Evolutionary conservation across 1,140 invertebrate genomes (phyloP), one percentile per base, ranked within the genome.

Genomic region (Cherax destructor): DNA sequence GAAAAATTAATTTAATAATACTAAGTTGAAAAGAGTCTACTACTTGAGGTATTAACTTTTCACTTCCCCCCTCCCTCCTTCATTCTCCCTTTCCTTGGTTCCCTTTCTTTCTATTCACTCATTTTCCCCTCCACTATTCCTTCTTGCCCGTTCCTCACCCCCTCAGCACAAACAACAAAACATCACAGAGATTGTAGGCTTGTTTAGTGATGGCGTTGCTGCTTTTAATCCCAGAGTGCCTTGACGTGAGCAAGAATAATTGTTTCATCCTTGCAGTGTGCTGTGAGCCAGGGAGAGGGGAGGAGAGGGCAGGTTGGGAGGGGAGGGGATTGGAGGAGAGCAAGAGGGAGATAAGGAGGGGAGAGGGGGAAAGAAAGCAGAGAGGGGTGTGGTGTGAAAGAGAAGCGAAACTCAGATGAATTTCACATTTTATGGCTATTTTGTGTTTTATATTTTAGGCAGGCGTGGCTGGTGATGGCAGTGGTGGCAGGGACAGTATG

Each of bases 201-300:
- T 11, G 13, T 65, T 21, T 65, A 74, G 24, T 24, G 69, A 30
- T 74, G 21, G 69, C 24, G 69, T 24, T 21, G n/a, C 7, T 74
- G 69, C n/a, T 74, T 74, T 74, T 74, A 74, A 74, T 74, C 69
- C 69, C 69, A 0, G 69, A 74, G 69, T 7, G 69, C 9, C 69
- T 74, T n/a, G 69, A 74, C 69, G 69, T 74, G 69, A 74, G 69
- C 69, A 30, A 30, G 69, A 74, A 74, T 74, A 74, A 74, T 74
- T 74, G 69, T 5, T 13, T 4, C 52, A 1, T 56, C 52, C 52
- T 13, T 56, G 13, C 21, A n/a, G 65, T 69, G 65, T 13, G 30
- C 30, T 2, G 65, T 30, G 69, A 21, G 69, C 30, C 6, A 30
- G 69, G 24, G 69, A n/a, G 69, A 30, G 69, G 4, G 24, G n/a